Evolutionary conservation across 2,888 invertebrate species (phyloP), one percentile per base, ranked within the genome.

Genomic region (Erebia ligea): DNA sequence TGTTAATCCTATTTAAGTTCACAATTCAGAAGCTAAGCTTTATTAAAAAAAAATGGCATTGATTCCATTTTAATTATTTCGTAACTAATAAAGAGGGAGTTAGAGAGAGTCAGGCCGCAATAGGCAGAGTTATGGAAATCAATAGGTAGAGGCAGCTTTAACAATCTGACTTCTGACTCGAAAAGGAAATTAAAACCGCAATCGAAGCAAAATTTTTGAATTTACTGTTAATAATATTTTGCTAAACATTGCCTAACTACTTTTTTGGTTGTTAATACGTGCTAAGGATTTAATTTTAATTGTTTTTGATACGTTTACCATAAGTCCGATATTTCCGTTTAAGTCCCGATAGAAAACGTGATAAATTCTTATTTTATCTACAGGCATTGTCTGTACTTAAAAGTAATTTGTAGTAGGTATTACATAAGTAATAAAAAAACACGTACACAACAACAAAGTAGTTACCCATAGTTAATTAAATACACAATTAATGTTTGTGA

Each of bases 1-100:
- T 77, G 69, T 78, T 78, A 79, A 76, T 70, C 68, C 71, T 67
- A 69, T 73, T 63, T 63, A 75, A 67, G 66, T 64, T 75, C 70
- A 70, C 40, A 72, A 70, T 64, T 71, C 50, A 52, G 64, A 64
- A 19, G 48, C 42, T 42, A 65, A 65, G 40, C 50, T 64, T 50
- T 2, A 13, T 68, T 25, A 65, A 52, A 69, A 34, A 62, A 48
- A 62, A 13, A 48, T 48, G 48, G 2, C 62, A 19, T 62, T 48
- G 8, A 15, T 48, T 45, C 15, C 2, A 21, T 45, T 42, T 42
- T 62, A 62, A 62, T 62, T 62, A 48, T 62, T 45, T 3, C 9
- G 15, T 21, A 62, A 61, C 19, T 61, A 17, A 52, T 15, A 52
- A 1, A 52, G 3, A 54, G 10, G 19, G 54, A 9, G 50, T 8